A percentile compares a stretch with the other conserved stretches of the same genome.
phyloP scores from a whole-genome alignment of 2,888 invertebrate genomes.

The Tricholauxania praeusta region DNA sequence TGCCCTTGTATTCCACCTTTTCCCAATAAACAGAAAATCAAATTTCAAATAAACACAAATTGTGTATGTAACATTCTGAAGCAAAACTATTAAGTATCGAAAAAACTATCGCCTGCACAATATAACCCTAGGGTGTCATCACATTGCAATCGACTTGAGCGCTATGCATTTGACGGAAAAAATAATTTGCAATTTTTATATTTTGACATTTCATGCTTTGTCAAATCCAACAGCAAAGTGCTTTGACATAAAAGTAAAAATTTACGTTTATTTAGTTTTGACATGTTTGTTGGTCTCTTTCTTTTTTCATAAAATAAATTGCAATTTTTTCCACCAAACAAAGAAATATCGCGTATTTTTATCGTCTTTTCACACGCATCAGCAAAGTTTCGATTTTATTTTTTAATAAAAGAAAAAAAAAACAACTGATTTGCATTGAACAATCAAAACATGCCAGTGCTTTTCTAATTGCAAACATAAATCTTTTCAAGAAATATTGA shows the following conservation, averaged over 20 bases:
- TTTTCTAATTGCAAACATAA: constrained; percentile 19
- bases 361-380: not conserved
- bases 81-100: too few relatives aligned
- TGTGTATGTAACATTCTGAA: too few relatives aligned
- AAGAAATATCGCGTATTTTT: not conserved
- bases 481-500: not conserved
- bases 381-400: not conserved
- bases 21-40: too few relatives aligned
- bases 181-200: constrained; percentile 16
- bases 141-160: too few relatives aligned
- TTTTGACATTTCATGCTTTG: constrained; percentile 7
- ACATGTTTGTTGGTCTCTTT: constrained; percentile 5
- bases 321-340: not conserved
- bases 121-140: too few relatives aligned
- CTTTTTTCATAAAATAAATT: constrained; percentile 2
- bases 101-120: too few relatives aligned
- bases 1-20: too few relatives aligned
- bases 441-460: constrained; percentile 11
- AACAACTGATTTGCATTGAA: not conserved
- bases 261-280: constrained; percentile 5
- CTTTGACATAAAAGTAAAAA: constrained; percentile 8
- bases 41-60: too few relatives aligned
- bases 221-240: not conserved
- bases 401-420: not conserved
- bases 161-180: not conserved